phyloP scores from a whole-genome alignment of 2,797 vertebrate species.

The Numenius phaeopus region DNA sequence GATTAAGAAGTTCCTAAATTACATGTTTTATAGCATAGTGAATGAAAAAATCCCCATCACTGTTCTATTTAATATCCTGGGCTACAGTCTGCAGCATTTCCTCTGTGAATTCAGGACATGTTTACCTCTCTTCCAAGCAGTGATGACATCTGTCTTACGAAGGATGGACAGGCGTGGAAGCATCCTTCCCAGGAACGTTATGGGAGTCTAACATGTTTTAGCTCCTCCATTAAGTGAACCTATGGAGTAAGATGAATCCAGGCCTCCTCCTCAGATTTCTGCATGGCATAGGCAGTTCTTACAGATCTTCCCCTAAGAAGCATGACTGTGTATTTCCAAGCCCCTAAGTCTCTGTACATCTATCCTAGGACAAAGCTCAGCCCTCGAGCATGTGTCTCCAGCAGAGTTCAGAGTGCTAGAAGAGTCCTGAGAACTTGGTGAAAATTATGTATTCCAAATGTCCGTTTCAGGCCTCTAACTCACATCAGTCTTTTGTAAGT shows the following conservation, averaged over 20 bases:
- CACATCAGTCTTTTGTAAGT: background rate
- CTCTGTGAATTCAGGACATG: background rate
- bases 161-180: background rate
- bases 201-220: background rate
- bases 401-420: background rate
- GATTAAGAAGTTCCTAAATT: background rate
- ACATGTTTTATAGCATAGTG: background rate
- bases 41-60: background rate
- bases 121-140: background rate
- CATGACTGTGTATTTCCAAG: background rate
- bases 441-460: background rate
- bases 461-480: background rate
- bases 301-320: background rate
- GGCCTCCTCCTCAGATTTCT: background rate
- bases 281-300: background rate
- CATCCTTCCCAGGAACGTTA: background rate
- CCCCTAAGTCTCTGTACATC: background rate
- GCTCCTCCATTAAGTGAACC: background rate
- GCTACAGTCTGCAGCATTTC: background rate
- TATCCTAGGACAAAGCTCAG: background rate
- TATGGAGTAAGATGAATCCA: background rate
- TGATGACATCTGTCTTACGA: fast-evolving
- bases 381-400: background rate
- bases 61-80: background rate
- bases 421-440: background rate